Evolutionary conservation across 2,888 invertebrate genomes (phyloP).

Genomic region (Coelinius sp.): DNA sequence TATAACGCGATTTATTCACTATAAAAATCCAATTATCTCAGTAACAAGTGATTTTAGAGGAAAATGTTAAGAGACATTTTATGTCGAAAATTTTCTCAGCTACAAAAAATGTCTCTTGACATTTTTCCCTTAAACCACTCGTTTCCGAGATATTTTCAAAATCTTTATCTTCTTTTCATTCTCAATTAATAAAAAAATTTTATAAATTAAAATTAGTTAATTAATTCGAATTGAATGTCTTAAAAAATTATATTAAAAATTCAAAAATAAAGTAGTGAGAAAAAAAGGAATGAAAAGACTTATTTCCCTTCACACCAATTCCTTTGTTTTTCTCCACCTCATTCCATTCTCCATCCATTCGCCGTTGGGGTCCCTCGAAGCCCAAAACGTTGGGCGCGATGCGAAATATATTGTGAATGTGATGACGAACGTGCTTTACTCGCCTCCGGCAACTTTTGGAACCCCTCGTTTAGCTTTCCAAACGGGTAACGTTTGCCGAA

Average conservation of each 20-base stretch:
- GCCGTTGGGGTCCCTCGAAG: constrained; percentile 25
- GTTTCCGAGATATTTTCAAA: too few species aligned
- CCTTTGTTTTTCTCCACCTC: constrained; percentile 25
- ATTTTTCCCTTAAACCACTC: too few species aligned
- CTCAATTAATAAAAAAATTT: too few species aligned
- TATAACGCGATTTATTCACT: too few species aligned
- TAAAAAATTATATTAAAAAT: background rate
- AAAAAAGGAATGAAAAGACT: background rate
- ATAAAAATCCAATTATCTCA: too few species aligned
- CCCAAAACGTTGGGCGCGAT: constrained; percentile 18
- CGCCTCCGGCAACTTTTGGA: constrained; percentile 26
- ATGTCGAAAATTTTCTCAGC: too few species aligned
- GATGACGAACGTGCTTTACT: constrained; percentile 49
- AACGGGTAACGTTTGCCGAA: constrained; percentile 40
- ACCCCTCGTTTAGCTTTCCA: constrained; percentile 42
- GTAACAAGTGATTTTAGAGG: too few species aligned
- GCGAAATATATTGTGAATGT: constrained; percentile 44
- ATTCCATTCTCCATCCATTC: constrained; percentile 32
- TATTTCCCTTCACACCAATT: background rate
- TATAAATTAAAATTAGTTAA: too few species aligned
- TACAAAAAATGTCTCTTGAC: too few species aligned
- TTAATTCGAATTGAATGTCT: too few species aligned
- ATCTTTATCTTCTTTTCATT: too few species aligned
- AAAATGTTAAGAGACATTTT: too few species aligned
- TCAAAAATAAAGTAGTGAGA: background rate